Evolutionary conservation across 1,140 invertebrate genomes (phyloP), one percentile per base, ranked within the genome.

Genomic region (Lucilia sericata): DNA sequence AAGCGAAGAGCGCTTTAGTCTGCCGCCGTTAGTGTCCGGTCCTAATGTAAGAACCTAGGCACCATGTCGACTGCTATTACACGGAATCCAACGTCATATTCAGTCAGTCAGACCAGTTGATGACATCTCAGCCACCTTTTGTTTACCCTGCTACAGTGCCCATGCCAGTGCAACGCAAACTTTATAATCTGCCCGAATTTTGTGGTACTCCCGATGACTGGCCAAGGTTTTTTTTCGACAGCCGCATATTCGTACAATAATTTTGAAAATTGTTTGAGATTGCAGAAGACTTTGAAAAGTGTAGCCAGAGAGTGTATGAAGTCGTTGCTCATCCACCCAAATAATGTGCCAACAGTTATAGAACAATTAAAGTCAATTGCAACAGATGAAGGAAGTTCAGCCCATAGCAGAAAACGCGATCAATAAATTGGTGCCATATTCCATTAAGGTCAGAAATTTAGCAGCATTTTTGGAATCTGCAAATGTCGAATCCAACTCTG

Each of bases 201-300:
- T n/a, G n/a, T n/a, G 83, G 83, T 17, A 55, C 51, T 55, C 51
- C 51, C 51, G 51, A 55, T 3, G 51, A 55, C 51, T 84, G 83
- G 83, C 83, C 83, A 80, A 80, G 60, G 60, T 84, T 84, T 65
- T 60, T 60, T n/a, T n/a, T n/a, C n/a, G 17, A n/a, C 49, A 19
- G 36, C 36, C 36, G 84, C 82, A n/a, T n/a, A n/a, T n/a, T n/a
- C n/a, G n/a, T n/a, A n/a, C n/a, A n/a, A n/a, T n/a, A n/a, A n/a
- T n/a, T n/a, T n/a, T n/a, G n/a, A n/a, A n/a, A n/a, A n/a, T n/a
- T n/a, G n/a, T n/a, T n/a, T n/a, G n/a, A n/a, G n/a, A n/a, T n/a
- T n/a, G n/a, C n/a, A n/a, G n/a, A n/a, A n/a, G n/a, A n/a, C n/a
- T n/a, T n/a, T n/a, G n/a, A n/a, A n/a, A n/a, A n/a, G n/a, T n/a